Base-by-base conservation (phyloP, 1,140 invertebrate genomes). In the Berghia stephanieae region DNA sequence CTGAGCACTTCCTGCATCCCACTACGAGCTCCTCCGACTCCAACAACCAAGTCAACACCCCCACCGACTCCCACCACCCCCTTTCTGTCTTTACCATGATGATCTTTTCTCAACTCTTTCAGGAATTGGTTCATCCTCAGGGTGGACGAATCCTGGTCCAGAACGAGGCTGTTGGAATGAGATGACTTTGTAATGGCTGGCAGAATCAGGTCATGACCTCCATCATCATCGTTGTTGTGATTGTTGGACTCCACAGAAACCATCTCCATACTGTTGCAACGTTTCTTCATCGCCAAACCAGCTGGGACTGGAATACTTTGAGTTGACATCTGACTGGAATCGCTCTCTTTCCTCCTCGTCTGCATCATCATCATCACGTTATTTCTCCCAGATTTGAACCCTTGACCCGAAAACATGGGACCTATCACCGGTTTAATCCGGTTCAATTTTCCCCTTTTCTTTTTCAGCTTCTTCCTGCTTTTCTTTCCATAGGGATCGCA, bases 251-350 rank as follows among this genome's bases (percentile, higher is more conserved):
- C 36, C 42, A 76, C 34, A 2, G 74, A 76, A n/a, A 34, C 44
- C 10, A 63, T 67, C 34, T 76, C 74, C n/a, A 68, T 66, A 34
- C 74, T 76, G 52, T 76, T 76, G n/a, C n/a, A n/a, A n/a, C n/a
- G n/a, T 60, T 63, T 76, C 42, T 68, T 43, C 63, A 67, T 66
- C 36, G 63, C 67, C n/a, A n/a, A n/a, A n/a, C n/a, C n/a, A n/a
- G n/a, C n/a, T n/a, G n/a, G n/a, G 10, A 76, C 5, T 18, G 43
- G 8, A 57, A 76, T 21, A 27, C 74, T 76, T 6, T 24, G 60
- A 2, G 49, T 63, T 66, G 74, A 76, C 73, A 75, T 63, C 57
- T 75, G 73, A 40, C 73, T 75, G 5, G 74, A 76, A 43, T 76
- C 74, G 31, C 74, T 76, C 16, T 63, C 74, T 49, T 76, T 76